A percentile compares a stretch with the other conserved stretches of the same genome.
Evolutionary conservation across 2,888 invertebrate genomes (phyloP).

Genomic region (Notocelia uddmanniana): DNA sequence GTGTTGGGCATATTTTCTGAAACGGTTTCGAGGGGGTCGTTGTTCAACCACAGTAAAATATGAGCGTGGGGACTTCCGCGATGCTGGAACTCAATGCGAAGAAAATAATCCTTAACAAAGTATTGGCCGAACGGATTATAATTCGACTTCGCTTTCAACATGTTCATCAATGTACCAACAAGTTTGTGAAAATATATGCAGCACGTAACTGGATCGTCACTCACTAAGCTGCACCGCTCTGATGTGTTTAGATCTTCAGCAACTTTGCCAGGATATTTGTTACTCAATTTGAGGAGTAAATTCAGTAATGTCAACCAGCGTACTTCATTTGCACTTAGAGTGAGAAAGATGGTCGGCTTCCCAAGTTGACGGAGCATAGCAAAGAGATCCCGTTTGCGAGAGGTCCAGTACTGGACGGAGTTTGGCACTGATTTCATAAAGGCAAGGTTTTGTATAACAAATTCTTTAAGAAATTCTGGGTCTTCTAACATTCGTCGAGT

Average conservation of each 20-base stretch:
- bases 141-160: slow-evolving; percentile 54
- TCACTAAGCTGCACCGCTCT: slow-evolving; percentile 51
- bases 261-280: slow-evolving; percentile 52
- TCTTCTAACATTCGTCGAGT: slow-evolving; percentile 58
- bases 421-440: slow-evolving; percentile 64
- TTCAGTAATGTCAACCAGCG: slow-evolving; percentile 60
- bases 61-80: slow-evolving; percentile 67
- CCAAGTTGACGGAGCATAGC: slow-evolving; percentile 61
- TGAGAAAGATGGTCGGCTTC: slow-evolving; percentile 59
- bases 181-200: slow-evolving; percentile 59
- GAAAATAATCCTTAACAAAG: slow-evolving; percentile 58
- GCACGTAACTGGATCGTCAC: slow-evolving; percentile 59
- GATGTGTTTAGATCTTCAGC: slow-evolving; percentile 52
- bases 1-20: slow-evolving; percentile 59
- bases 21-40: slow-evolving; percentile 59
- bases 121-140: slow-evolving; percentile 59
- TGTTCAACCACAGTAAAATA: slow-evolving; percentile 64
- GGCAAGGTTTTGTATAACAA: slow-evolving; percentile 57
- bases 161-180: slow-evolving; percentile 54
- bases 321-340: slow-evolving; percentile 67
- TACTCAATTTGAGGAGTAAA: slow-evolving; percentile 59
- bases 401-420: slow-evolving; percentile 64
- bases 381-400: slow-evolving; percentile 60
- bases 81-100: slow-evolving; percentile 66
- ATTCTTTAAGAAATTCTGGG: slow-evolving; percentile 57